Percentiles rank a stretch among this genome's conserved stretches.
Conservation (phyloP, 2,113 vertebrate species). For the Zeus faber region DNA sequence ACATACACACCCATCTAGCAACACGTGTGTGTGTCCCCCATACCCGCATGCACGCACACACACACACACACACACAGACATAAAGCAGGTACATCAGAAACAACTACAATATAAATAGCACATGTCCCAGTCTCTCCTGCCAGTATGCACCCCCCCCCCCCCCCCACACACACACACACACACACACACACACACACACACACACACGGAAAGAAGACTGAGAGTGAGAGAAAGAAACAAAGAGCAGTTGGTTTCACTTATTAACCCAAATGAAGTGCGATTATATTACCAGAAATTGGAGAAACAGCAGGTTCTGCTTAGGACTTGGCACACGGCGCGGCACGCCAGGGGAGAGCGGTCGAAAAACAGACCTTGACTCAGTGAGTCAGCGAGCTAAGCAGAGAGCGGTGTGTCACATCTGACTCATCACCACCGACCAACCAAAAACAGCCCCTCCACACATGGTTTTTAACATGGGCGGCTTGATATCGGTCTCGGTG, state of each 20-base stretch:
- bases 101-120: neutral
- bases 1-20: no score
- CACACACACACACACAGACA: slow-evolving; percentile 15
- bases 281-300: slow-evolving; percentile 63
- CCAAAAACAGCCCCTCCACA: slow-evolving; percentile 2
- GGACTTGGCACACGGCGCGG: slow-evolving; percentile 43
- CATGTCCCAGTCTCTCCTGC: no score
- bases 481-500: neutral
- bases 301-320: slow-evolving; percentile 66
- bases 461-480: neutral
- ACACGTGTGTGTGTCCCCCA: no score
- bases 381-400: slow-evolving; percentile 57
- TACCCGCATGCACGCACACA: slow-evolving; percentile 20
- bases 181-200: neutral
- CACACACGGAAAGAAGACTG: neutral
- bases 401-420: slow-evolving; percentile 45
- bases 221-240: slow-evolving; percentile 16
- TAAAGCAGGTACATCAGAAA: neutral
- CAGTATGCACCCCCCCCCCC: no score
- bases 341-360: slow-evolving; percentile 31
- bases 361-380: slow-evolving; percentile 54
- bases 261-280: slow-evolving; percentile 65
- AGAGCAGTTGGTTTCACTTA: slow-evolving; percentile 64
- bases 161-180: neutral
- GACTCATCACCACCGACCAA: slow-evolving; percentile 31